Evolutionary conservation across 2,113 vertebrate species (phyloP).

Genomic region (Pipa parva): DNA sequence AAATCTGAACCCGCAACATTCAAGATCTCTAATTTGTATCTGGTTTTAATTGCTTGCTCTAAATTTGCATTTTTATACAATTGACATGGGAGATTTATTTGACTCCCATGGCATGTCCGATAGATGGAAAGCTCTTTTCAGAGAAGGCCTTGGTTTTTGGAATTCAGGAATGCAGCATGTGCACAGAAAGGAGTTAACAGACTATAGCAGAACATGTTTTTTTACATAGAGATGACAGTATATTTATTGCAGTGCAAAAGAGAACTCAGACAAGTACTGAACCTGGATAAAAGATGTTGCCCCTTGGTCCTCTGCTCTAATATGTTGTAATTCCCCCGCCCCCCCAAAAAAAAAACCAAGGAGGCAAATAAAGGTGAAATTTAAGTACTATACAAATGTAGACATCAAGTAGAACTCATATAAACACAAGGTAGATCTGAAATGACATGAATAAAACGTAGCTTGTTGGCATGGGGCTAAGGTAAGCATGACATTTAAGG

Average conservation of each 20-base stretch:
- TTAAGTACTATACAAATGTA: no score
- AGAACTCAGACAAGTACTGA: no score
- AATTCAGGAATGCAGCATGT: slow-evolving; percentile 5
- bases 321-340: no score
- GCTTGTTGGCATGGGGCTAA: no score
- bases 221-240: not conserved
- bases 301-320: no score
- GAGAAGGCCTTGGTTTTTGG: slow-evolving; percentile 20
- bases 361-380: no score
- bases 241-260: not conserved
- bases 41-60: slow-evolving; percentile 69
- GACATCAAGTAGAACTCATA: no score
- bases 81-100: slow-evolving; percentile 61
- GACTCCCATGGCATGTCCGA: slow-evolving; percentile 54
- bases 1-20: slow-evolving; percentile 60
- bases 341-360: no score
- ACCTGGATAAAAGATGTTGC: no score
- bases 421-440: no score
- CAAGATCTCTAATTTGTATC: slow-evolving; percentile 63
- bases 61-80: slow-evolving; percentile 74
- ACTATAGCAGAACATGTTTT: not conserved
- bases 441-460: no score
- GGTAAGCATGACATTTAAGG: no score
- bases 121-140: slow-evolving; percentile 47
- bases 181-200: not conserved